Evolutionary conservation across 2,113 vertebrate species (phyloP), one percentile per base, ranked within the genome.

Genomic region (Varanus salvator): DNA sequence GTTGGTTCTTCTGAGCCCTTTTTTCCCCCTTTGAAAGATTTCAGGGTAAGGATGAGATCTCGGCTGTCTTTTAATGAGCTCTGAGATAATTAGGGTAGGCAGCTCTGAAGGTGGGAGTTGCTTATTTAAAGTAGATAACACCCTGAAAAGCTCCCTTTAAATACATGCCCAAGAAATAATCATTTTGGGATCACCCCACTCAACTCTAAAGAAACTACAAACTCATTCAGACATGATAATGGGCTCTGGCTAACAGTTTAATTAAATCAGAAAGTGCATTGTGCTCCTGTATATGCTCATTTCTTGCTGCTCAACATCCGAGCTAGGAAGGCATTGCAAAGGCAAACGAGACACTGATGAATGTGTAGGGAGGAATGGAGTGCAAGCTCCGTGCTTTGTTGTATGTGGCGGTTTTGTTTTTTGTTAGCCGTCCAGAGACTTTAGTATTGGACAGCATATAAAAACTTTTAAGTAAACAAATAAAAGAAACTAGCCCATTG

Each of bases 11-110:
- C 29, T 52, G 54, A 60, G 31, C 6, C 21, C 29, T 15, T 21
- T 11, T 21, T 5, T 11, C 3, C 19, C 12, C 15, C 57, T 7
- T 57, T 76, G 86, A 88, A 88, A 85, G 84, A 7, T 76, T 2
- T 83, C 83, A 66, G 78, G 50, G 27, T 71, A 75, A 34, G 50
- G 19, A 85, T 72, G 85, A 44, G 21, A 0, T 86, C 90, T 76
- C 21, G 1, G 15, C 31, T 50, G 85, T 27, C 81, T 86, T 64
- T 91, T 94, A 93, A 94, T 95, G 93, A 94, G 85, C 66, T 15
- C 34, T 71, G 69, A 89, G 90, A 52, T 92, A 93, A 94, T 96
- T 94, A 94, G 93, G 92, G 90, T 93, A 88, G 93, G 92, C 91
- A 84, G 94, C 60, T 0, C 38, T 48, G 91, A 90, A 92, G 94